Evolutionary conservation across 2,888 invertebrate genomes (phyloP).

Genomic region (Leuctra nigra): DNA sequence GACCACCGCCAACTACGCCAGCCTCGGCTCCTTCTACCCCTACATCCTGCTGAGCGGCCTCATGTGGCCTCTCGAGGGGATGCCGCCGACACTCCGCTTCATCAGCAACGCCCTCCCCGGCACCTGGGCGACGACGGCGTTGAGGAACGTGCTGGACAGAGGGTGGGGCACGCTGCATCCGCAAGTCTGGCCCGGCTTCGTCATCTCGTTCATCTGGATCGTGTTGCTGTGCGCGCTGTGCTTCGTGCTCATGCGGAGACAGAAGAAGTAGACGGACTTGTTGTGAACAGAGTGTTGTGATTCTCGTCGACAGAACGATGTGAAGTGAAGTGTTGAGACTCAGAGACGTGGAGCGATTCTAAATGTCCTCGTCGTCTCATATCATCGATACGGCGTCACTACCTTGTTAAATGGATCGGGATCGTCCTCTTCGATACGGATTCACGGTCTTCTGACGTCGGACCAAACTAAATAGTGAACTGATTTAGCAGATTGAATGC

Average conservation of each 20-base stretch:
- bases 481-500: too few species aligned
- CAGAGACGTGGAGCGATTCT: too few species aligned
- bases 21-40: conserved; percentile 86
- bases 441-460: too few species aligned
- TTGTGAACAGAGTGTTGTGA: too few species aligned
- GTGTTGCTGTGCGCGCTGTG: conserved; percentile 29
- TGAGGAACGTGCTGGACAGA: conserved; percentile 68
- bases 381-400: too few species aligned
- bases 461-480: too few species aligned
- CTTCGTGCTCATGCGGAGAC: conserved; percentile 5
- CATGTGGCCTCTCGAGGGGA: conserved; percentile 64
- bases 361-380: too few species aligned
- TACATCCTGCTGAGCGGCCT: conserved; percentile 75
- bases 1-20: conserved; percentile 73
- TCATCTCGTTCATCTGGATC: conserved; percentile 61
- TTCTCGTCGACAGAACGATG: too few species aligned
- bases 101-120: conserved; percentile 66
- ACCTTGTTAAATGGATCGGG: too few species aligned
- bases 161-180: conserved; percentile 62
- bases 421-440: too few species aligned
- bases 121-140: conserved; percentile 68
- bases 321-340: too few species aligned
- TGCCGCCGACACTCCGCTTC: conserved; percentile 49
- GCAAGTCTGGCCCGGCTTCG: conserved; percentile 66
- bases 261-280: conserved; percentile 17